Evolutionary conservation across 2,113 vertebrate species (phyloP), one percentile per base, ranked within the genome.

Genomic region (Cisticola juncidis): DNA sequence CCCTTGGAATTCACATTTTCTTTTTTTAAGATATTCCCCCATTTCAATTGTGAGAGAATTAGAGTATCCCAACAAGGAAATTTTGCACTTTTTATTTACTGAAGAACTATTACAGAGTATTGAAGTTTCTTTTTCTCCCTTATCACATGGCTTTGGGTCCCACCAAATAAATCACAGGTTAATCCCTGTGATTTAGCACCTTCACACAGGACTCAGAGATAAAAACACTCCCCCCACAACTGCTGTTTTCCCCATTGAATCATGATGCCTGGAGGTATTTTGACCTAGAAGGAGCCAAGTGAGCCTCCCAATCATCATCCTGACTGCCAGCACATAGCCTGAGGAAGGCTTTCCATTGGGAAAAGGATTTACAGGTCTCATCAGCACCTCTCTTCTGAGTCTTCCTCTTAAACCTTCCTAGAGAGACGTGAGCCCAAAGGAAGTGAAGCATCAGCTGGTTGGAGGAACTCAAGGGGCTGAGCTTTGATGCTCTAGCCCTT

Each of bases 1-100:
- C 6, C 0, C 0, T 24, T 12, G 62, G 36, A 71, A 40, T 28
- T 58, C 8, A 18, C 2, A 6, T 42, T 18, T 48, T 29, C 3
- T 26, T 42, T n/a, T 60, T 40, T 31, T 1, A 36, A 45, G 21
- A 44, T 12, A 40, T 26, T 48, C 5, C 7, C 12, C 2, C 1
- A 1, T 66, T 69, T 85, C 28, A 13, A 4, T 36, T 38, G 2
- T 15, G 56, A 64, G 42, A 74, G 4, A 13, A 26, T 33, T 60
- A 5, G 10, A 29, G 18, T 28, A 80, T 21, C 6, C 12, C 25
- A 60, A 38, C 7, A 51, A 56, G 11, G 29, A 47, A 31, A 44
- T 44, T 21, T 25, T 56, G 23, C 31, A 28, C 11, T 60, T n/a
- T n/a, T n/a, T n/a, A n/a, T n/a, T 38, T 38, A 38, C 38, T 38